These are phyloP conservation scores for Eretmocerus hayati DNA, from an alignment of 2,888 invertebrate species.

Conservation along the genomic window DNA sequence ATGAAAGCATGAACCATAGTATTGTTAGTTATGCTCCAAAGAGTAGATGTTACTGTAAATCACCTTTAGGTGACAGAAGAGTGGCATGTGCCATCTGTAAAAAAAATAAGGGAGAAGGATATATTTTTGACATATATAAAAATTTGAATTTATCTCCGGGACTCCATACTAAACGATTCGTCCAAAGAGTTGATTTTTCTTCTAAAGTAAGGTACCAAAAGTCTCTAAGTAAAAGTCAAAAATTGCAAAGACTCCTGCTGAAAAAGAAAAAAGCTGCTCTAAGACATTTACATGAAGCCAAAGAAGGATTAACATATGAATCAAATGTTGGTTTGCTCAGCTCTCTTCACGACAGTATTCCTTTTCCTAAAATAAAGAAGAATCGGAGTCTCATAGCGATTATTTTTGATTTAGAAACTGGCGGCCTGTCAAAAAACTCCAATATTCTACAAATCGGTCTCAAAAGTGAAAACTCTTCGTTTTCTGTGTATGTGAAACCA, in stretches of 20 bases:
- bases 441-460: too few relatives aligned
- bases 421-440: too few relatives aligned
- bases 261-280: constrained; percentile 17
- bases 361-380: too few relatives aligned
- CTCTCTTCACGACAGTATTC: too few relatives aligned
- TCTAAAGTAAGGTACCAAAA: constrained; percentile 5
- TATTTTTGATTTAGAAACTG: too few relatives aligned
- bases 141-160: constrained; percentile 9
- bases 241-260: constrained; percentile 4
- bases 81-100: too few relatives aligned
- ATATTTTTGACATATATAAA: not conserved
- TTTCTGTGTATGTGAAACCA: too few relatives aligned
- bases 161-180: not conserved
- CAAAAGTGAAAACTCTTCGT: too few relatives aligned
- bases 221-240: not conserved
- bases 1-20: constrained; percentile 10
- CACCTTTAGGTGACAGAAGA: constrained; percentile 3
- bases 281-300: too few relatives aligned
- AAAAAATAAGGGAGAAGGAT: constrained; percentile 13
- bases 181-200: not conserved
- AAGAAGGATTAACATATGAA: too few relatives aligned
- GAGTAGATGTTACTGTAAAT: constrained; percentile 7
- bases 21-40: constrained; percentile 16
- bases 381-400: too few relatives aligned
- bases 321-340: too few relatives aligned